These are phyloP conservation scores for Henricia sp. DNA, from an alignment of 53 echinoderm and acorn worm genomes.

Conservation along the genomic window DNA sequence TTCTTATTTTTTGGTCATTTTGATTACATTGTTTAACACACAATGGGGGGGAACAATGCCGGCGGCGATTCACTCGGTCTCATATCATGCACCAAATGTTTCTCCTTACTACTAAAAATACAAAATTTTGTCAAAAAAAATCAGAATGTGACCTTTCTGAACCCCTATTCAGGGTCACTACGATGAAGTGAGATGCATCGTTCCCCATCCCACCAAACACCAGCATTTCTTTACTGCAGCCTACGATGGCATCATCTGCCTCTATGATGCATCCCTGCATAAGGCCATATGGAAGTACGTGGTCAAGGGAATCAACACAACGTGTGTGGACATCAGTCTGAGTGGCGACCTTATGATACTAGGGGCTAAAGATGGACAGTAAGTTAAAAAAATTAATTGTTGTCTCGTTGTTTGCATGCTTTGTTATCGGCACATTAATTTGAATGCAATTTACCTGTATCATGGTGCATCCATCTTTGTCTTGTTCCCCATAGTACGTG, in stretches of 20 bases:
- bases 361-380: constrained; percentile 76
- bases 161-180: constrained; percentile 79
- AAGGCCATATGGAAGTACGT: constrained; percentile 85
- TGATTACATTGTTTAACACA: no score
- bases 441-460: no score
- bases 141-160: neutral
- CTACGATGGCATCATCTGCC: constrained; percentile 85
- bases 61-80: no score
- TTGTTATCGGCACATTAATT: no score
- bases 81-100: no score
- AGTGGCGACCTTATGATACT: constrained; percentile 62
- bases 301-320: constrained; percentile 82
- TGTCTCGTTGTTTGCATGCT: no score
- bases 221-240: constrained; percentile 86
- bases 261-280: constrained; percentile 72
- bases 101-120: neutral
- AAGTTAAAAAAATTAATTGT: constrained; percentile 37
- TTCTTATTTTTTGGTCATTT: no score
- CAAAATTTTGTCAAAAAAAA: neutral
- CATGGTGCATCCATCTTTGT: no score
- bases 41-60: no score
- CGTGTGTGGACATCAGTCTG: constrained; percentile 75
- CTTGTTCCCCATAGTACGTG: no score
- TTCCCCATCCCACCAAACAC: constrained; percentile 21
- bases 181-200: constrained; percentile 77